These are phyloP conservation scores for Lacerta bilineata DNA, from an alignment of 2,797 vertebrate species.

Conservation along the genomic window DNA sequence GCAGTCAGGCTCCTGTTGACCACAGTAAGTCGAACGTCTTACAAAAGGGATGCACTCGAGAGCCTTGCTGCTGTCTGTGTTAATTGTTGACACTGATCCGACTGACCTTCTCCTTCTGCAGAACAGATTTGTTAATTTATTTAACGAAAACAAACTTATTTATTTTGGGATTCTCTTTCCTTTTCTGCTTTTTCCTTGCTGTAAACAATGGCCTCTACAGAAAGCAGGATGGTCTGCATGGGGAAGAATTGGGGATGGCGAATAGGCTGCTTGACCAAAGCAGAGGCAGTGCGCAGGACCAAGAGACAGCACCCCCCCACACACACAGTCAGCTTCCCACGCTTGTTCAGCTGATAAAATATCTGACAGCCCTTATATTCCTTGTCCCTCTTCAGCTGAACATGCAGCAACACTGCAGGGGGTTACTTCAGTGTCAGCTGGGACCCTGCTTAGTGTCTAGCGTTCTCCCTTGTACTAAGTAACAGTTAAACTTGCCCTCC, in stretches of 20 bases:
- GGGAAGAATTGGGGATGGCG: conserved; percentile 45
- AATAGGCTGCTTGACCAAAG: conserved; percentile 39
- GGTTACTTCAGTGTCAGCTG: background rate
- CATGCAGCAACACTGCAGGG: background rate
- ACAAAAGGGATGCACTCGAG: conserved; percentile 36
- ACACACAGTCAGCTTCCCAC: accelerated
- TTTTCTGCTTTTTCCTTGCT: conserved; percentile 56
- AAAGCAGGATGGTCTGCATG: conserved; percentile 44
- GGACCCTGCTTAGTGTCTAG: background rate
- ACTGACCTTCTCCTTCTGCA: conserved; percentile 53
- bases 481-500: background rate
- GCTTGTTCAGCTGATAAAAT: background rate
- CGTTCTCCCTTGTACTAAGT: background rate
- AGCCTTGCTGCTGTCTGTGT: conserved; percentile 49
- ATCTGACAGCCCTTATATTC: accelerated
- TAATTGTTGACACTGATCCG: conserved; percentile 62
- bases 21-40: conserved; percentile 35
- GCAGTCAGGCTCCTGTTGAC: conserved; percentile 4
- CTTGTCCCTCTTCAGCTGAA: background rate
- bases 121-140: conserved; percentile 81
- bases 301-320: background rate
- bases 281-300: conserved; percentile 37
- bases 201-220: conserved; percentile 60
- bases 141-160: conserved; percentile 80
- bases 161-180: conserved; percentile 76